phyloP scores from a whole-genome alignment of 2,888 invertebrate genomes.

The Reticulitermes lucifugus region DNA sequence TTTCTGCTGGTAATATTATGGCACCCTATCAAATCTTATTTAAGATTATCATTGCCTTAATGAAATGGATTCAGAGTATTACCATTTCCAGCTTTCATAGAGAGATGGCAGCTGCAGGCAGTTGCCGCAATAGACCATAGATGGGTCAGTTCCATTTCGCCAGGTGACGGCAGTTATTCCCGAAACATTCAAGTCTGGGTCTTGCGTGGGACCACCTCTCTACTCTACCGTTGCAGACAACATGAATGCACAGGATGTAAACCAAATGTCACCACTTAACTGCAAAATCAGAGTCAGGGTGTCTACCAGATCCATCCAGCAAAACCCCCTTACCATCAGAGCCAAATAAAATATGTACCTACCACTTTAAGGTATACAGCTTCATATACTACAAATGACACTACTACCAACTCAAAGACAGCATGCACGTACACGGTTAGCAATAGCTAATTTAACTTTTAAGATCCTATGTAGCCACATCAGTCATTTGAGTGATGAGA shows the following conservation, averaged over 20 bases:
- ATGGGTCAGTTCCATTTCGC: conserved; percentile 15
- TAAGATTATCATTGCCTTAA: conserved; percentile 26
- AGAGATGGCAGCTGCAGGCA: conserved; percentile 25
- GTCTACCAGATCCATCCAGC: conserved; percentile 35
- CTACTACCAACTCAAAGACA: too few relatives aligned
- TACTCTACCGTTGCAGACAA: conserved; percentile 29
- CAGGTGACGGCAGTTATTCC: conserved; percentile 3
- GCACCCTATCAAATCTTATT: conserved; percentile 19
- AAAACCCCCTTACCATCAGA: conserved; percentile 2
- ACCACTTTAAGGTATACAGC: too few relatives aligned
- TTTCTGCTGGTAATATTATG: conserved; percentile 22
- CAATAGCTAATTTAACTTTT: too few relatives aligned
- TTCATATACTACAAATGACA: too few relatives aligned
- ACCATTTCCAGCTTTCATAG: conserved; percentile 17
- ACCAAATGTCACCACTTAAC: conserved; percentile 32
- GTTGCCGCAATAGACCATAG: conserved; percentile 8
- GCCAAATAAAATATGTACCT: too few relatives aligned
- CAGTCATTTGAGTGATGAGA: too few relatives aligned
- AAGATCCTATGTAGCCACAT: too few relatives aligned
- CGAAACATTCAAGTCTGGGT: conserved; percentile 15
- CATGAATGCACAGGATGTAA: conserved; percentile 28
- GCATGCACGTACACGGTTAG: too few relatives aligned
- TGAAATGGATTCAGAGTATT: conserved; percentile 30
- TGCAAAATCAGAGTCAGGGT: conserved; percentile 41
- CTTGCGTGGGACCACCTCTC: conserved; percentile 25